A percentile compares a stretch with the other conserved stretches of the same genome.
Conservation (phyloP, 2,113 vertebrate species). For the Microtus ochrogaster region DNA sequence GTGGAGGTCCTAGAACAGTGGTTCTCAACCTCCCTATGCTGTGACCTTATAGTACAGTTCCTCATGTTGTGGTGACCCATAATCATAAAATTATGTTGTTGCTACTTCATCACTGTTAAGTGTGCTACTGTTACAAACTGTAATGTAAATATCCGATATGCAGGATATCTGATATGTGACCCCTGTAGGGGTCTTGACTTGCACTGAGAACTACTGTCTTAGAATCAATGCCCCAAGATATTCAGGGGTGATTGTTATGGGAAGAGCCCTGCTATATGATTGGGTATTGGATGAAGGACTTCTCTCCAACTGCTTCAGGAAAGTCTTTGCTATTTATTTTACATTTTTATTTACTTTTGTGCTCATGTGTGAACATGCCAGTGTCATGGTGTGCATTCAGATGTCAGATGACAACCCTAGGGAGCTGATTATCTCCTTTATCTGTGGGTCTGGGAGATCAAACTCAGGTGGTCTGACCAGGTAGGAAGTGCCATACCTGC, state of each 20-base stretch:
- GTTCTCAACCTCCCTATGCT: no score
- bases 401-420: background rate
- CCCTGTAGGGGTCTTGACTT: no score
- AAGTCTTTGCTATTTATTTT: background rate
- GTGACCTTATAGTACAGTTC: no score
- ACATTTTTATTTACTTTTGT: background rate
- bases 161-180: no score
- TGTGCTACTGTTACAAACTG: no score
- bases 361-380: background rate
- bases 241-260: background rate
- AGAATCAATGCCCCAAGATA: background rate
- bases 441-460: background rate
- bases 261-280: background rate
- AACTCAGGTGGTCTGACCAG: background rate
- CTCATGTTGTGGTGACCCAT: no score
- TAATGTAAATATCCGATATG: no score
- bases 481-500: background rate
- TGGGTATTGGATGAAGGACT: background rate
- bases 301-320: background rate
- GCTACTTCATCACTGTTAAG: no score
- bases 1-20: no score
- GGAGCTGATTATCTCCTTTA: background rate
- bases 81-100: no score
- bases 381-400: background rate
- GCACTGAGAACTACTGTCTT: no score